phyloP scores from a whole-genome alignment of 2,797 vertebrate genomes.

The Aratinga solstitialis region DNA sequence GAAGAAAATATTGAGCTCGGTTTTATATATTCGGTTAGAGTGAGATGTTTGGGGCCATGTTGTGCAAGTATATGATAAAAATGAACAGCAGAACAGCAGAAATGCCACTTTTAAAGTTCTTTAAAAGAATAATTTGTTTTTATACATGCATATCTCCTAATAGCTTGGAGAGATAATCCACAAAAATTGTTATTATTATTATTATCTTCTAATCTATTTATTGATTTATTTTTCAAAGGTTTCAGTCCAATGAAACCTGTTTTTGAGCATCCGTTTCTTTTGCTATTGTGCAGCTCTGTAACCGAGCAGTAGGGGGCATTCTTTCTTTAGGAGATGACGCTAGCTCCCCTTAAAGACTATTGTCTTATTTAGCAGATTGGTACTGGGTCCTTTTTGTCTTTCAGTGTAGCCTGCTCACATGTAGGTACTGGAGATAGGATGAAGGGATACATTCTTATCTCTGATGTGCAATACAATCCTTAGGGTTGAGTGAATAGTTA shows the following conservation, averaged over 20 bases:
- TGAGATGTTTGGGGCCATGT: not conserved
- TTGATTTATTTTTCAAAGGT: not conserved
- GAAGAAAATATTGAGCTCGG: not conserved
- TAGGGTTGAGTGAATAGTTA: not conserved
- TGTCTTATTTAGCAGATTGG: not conserved
- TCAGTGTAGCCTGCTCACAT: not conserved
- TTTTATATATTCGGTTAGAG: not conserved
- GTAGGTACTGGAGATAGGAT: not conserved
- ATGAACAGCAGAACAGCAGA: not conserved
- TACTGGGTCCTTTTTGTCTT: not conserved
- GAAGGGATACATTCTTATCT: not conserved
- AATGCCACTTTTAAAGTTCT: not conserved
- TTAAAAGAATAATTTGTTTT: not conserved
- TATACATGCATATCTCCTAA: not conserved
- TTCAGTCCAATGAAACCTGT: accelerated
- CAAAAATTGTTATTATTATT: not conserved
- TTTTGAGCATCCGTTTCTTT: not conserved
- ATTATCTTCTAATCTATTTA: not conserved
- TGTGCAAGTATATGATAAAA: not conserved
- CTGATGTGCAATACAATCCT: not conserved
- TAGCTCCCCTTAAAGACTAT: not conserved
- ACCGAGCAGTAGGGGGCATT: conserved; percentile 68
- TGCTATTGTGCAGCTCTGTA: not conserved
- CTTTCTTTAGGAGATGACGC: conserved; percentile 49
- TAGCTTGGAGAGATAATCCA: not conserved